A percentile compares a stretch with the other conserved stretches of the same genome.
phyloP scores from a whole-genome alignment of 2,113 vertebrate species.

The Thymallus thymallus region DNA sequence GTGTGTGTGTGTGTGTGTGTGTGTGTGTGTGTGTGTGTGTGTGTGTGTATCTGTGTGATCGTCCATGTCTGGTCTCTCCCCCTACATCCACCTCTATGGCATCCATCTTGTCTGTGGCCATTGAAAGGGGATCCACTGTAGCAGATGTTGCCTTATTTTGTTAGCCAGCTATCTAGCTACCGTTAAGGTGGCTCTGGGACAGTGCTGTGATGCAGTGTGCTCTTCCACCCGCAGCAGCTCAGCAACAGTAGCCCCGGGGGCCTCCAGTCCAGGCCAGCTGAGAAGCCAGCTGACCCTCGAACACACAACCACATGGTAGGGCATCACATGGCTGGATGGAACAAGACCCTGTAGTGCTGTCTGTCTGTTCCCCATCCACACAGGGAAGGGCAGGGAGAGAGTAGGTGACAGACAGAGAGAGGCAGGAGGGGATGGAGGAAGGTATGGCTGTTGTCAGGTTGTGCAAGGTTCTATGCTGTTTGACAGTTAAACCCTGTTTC shows the following conservation, averaged over 20 bases:
- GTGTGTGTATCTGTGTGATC: neutral
- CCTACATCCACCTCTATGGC: neutral
- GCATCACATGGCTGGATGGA: neutral
- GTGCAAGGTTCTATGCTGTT: neutral
- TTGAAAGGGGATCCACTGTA: conserved; percentile 33
- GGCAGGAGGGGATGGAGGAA: neutral
- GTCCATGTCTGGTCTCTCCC: neutral
- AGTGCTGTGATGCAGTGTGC: neutral
- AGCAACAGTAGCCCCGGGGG: conserved; percentile 1
- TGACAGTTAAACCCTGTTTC: neutral
- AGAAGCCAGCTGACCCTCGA: neutral
- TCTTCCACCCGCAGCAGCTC: conserved; percentile 1
- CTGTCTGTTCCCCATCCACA: neutral
- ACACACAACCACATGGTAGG: neutral
- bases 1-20: neutral
- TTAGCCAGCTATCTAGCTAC: conserved; percentile 51
- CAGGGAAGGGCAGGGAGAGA: neutral
- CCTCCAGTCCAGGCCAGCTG: neutral
- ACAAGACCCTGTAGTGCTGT: too few species aligned
- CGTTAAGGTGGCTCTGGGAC: conserved; percentile 12
- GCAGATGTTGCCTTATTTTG: conserved; percentile 45
- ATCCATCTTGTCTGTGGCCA: neutral
- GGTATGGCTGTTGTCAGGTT: neutral
- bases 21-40: neutral
- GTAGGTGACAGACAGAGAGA: neutral